Evolutionary conservation across 2,113 vertebrate species (phyloP).

Genomic region (Platysteira castanea): DNA sequence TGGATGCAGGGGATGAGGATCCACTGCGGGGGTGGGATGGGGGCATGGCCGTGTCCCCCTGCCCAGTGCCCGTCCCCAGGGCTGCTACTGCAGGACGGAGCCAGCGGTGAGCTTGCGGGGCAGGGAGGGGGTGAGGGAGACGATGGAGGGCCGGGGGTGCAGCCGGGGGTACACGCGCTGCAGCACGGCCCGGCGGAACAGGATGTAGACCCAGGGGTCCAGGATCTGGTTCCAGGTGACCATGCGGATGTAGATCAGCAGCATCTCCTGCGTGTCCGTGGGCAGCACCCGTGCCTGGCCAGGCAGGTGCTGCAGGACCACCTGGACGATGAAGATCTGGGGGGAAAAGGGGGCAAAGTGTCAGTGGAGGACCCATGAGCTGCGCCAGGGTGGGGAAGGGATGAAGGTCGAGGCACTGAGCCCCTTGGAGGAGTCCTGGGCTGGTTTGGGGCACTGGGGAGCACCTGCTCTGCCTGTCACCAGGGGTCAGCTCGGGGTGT

Average conservation of each 20-base stretch:
- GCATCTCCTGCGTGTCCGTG: conserved; percentile 32
- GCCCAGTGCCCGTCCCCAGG: fast-evolving
- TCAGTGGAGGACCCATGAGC: neutral
- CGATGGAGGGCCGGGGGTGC: conserved; percentile 71
- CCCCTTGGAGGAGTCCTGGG: neutral
- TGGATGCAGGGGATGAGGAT: neutral
- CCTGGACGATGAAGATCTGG: conserved; percentile 86
- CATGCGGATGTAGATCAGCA: conserved; percentile 88
- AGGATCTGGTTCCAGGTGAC: conserved; percentile 97
- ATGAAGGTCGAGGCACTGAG: neutral
- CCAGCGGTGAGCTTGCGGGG: conserved; percentile 60
- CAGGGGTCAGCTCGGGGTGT: neutral
- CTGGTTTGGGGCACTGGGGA: neutral
- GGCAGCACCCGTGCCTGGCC: neutral
- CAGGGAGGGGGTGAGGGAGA: conserved; percentile 69
- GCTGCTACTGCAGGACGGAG: conserved; percentile 26
- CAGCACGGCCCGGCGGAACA: conserved; percentile 87
- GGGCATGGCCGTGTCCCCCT: no score
- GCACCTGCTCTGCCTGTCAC: neutral
- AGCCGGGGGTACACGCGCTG: conserved; percentile 78
- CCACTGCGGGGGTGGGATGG: fast-evolving
- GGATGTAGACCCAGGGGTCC: conserved; percentile 97
- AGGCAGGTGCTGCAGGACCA: conserved; percentile 58
- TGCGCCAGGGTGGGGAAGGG: neutral
- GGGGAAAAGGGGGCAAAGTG: neutral